Evolutionary conservation across 2,888 invertebrate genomes (phyloP), one percentile per base, ranked within the genome.

Genomic region (Callyntrura guangdongensis): DNA sequence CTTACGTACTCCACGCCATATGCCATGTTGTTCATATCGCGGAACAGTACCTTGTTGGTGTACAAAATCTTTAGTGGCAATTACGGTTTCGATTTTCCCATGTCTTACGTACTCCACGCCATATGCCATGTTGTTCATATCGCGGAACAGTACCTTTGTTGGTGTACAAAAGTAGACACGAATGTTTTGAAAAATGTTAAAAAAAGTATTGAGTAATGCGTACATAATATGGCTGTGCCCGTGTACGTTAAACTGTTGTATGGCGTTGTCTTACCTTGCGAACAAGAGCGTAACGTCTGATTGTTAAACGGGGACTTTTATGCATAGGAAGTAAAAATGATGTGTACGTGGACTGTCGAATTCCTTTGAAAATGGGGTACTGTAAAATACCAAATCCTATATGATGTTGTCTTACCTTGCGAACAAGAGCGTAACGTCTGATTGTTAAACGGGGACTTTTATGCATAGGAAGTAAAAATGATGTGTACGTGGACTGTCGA

Each of bases 51-150:
- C 90, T 90, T 11, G 2, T 25, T 6, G 22, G 8, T 17, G n/a
- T n/a, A 79, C 72, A 53, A 77, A 77, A 36, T 93, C 92, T 64
- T 92, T 92, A n/a, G 69, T 82, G 6, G 92, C 92, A 56, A 87
- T 81, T 0, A 91, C 93, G 0, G 81, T 61, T 53, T 81, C 81
- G 0, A 61, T 86, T 47, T 49, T 77, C 22, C 92, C 92, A 22
- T 93, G 92, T 25, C 93, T 81, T 11, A 92, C 86, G 69, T 86
- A 90, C 36, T 90, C 86, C 0, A 90, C 90, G 1, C 86, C 90
- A 12, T 86, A 86, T 17, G 86, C 90, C 67, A 86, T 49, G n/a
- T 90, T 90, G 27, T 72, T 72, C 25, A 53, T 84, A 27, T 86
- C 90, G 0, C 90, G 90, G n/a, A 90, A 86, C 20, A 90, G 47